A percentile compares a stretch with the other conserved stretches of the same genome.
These are phyloP conservation scores for Chelon labrosus DNA, from an alignment of 2,797 vertebrate genomes.

Conservation along the genomic window DNA sequence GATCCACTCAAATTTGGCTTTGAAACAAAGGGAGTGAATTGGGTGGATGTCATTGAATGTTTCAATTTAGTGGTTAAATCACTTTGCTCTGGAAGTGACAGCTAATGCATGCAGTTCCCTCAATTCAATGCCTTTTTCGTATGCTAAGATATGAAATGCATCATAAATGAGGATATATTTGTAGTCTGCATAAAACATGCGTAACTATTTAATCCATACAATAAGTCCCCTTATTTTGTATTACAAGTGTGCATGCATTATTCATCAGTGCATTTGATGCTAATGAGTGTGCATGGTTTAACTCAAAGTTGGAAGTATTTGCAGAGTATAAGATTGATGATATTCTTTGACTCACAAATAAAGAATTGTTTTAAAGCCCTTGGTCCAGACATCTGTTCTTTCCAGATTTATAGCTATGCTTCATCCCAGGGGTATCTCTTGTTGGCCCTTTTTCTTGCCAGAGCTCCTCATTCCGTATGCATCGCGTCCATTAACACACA, in stretches of 20 bases:
- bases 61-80: conserved; percentile 64
- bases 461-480: conserved; percentile 57
- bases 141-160: conserved; percentile 76
- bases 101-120: conserved; percentile 33
- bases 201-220: conserved; percentile 74
- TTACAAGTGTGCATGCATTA: conserved; percentile 64
- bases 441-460: conserved; percentile 42
- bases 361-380: conserved; percentile 59
- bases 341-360: conserved; percentile 54
- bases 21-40: conserved; percentile 63
- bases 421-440: conserved; percentile 42
- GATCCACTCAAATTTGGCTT: conserved; percentile 35
- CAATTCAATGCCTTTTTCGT: conserved; percentile 61
- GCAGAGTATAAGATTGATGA: conserved; percentile 64
- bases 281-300: conserved; percentile 57
- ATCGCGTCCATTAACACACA: conserved; percentile 55
- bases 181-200: conserved; percentile 65
- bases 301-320: conserved; percentile 57
- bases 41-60: conserved; percentile 64
- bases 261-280: conserved; percentile 63
- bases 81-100: conserved; percentile 48
- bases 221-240: conserved; percentile 54
- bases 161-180: conserved; percentile 62
- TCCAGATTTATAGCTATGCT: conserved; percentile 65
- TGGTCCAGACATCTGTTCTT: conserved; percentile 69